phyloP scores from a whole-genome alignment of 1,140 invertebrate species.

The Grapholita molesta region DNA sequence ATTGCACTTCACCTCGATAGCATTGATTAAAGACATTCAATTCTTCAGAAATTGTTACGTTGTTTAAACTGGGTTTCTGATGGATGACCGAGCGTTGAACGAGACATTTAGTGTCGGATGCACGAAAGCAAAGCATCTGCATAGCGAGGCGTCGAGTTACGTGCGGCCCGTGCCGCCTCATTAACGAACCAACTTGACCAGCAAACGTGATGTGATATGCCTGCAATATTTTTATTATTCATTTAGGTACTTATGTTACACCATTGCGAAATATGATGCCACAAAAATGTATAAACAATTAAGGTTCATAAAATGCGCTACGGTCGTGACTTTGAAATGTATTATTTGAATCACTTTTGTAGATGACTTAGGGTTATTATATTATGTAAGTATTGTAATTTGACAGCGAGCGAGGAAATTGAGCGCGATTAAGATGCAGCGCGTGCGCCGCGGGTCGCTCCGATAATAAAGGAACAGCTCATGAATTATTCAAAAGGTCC shows the following conservation, averaged over 20 bases:
- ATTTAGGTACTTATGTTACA: neutral
- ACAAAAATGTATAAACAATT: constrained; percentile 5
- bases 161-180: constrained; percentile 54
- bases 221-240: constrained; percentile 22
- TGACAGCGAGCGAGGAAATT: constrained; percentile 54
- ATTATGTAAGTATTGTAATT: constrained; percentile 53
- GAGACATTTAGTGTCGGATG: neutral
- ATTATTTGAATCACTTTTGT: constrained; percentile 54
- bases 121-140: neutral
- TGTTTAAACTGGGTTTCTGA: neutral
- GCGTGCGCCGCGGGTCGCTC: constrained; percentile 50
- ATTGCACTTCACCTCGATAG: neutral
- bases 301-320: neutral
- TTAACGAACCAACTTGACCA: constrained; percentile 41
- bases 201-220: constrained; percentile 25
- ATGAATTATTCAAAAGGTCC: constrained; percentile 70
- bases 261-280: constrained; percentile 5
- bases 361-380: constrained; percentile 37
- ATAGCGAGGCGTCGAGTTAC: constrained; percentile 51
- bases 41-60: neutral
- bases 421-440: constrained; percentile 66
- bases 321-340: constrained; percentile 25
- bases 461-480: constrained; percentile 54
- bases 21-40: neutral
- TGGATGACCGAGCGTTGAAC: neutral